These are phyloP conservation scores for Scytalopus superciliaris DNA, from an alignment of 2,113 vertebrate genomes.

Conservation along the genomic window DNA sequence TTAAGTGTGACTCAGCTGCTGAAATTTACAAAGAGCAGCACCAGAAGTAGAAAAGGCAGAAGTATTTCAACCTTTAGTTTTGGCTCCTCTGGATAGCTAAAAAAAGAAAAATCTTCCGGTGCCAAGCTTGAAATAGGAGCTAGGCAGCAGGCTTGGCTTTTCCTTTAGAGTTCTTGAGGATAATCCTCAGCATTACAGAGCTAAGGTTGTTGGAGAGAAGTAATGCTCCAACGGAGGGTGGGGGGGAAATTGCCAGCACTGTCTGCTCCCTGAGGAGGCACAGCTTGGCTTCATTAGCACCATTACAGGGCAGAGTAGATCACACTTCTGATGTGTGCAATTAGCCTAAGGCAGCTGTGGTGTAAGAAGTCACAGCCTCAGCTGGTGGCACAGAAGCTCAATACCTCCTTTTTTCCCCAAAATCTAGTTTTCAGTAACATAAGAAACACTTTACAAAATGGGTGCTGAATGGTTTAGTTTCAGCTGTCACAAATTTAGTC, in stretches of 20 bases:
- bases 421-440: not conserved
- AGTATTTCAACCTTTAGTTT: not conserved
- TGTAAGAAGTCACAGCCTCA: not conserved
- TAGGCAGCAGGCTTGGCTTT: not conserved
- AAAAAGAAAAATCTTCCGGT: not conserved
- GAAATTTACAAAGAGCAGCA: not conserved
- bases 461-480: not conserved
- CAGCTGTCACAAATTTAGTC: not conserved
- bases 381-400: not conserved
- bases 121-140: not conserved
- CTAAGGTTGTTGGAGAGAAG: not conserved
- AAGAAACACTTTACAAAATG: not conserved
- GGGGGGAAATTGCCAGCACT: not conserved
- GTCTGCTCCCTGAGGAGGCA: not conserved
- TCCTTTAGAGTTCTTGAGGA: not conserved
- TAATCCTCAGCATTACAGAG: not conserved
- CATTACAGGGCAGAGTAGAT: not conserved
- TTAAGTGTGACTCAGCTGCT: not conserved
- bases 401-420: not conserved
- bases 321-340: not conserved
- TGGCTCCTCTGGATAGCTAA: not conserved
- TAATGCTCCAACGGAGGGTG: accelerated
- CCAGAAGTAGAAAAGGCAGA: not conserved
- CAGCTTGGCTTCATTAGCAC: not conserved
- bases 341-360: not conserved